A percentile compares a stretch with the other conserved stretches of the same genome.
Evolutionary conservation across 2,113 vertebrate genomes (phyloP).

Genomic region (Catharus bicknelli): DNA sequence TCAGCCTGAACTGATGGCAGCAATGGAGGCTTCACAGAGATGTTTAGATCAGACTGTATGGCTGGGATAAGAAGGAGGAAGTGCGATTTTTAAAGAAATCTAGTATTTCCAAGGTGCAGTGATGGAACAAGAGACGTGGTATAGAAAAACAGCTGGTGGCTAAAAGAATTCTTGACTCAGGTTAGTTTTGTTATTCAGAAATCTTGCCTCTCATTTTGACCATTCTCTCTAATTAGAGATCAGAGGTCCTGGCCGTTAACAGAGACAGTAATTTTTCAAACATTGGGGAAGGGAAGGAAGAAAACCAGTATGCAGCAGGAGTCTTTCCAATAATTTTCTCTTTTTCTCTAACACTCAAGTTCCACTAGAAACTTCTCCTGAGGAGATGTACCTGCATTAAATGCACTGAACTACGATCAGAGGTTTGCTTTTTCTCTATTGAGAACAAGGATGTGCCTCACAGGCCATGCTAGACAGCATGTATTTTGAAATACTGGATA

Average conservation of each 20-base stretch:
- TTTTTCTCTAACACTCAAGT: not conserved
- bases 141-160: not conserved
- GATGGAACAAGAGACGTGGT: not conserved
- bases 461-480: not conserved
- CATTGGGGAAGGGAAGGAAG: not conserved
- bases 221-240: not conserved
- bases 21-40: not conserved
- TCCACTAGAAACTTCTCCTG: not conserved
- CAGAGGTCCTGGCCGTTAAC: not conserved
- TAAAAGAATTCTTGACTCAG: not conserved
- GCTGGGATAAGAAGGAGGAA: not conserved
- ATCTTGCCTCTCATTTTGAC: not conserved
- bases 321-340: not conserved
- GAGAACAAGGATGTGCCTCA: not conserved
- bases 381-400: rapidly evolving
- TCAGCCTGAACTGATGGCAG: rapidly evolving
- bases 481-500: not conserved
- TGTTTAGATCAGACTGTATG: not conserved
- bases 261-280: not conserved
- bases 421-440: not conserved
- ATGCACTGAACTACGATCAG: not conserved
- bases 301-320: not conserved
- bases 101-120: not conserved
- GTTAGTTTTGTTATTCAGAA: not conserved
- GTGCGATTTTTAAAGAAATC: not conserved